phyloP scores from a whole-genome alignment of 2,113 vertebrate species.

The Phycodurus eques region DNA sequence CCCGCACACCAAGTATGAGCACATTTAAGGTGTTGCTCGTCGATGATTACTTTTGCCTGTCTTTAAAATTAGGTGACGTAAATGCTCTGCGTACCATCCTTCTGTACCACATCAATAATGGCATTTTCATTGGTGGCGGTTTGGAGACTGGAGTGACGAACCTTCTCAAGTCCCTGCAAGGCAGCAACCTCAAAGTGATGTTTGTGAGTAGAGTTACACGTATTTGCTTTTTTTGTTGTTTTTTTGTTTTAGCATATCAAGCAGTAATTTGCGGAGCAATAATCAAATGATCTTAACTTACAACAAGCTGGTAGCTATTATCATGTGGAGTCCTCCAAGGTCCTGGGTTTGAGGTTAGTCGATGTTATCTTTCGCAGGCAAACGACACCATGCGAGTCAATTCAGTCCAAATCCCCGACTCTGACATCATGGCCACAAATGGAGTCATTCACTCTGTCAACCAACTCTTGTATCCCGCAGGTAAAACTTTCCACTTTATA shows the following conservation, averaged over 20 bases:
- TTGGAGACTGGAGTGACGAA: conserved; percentile 92
- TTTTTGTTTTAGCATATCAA: background rate
- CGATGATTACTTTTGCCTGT: background rate
- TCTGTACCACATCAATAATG: conserved; percentile 87
- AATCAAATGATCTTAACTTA: background rate
- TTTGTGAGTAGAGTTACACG: conserved; percentile 73
- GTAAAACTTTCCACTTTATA: conserved; percentile 55
- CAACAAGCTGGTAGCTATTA: background rate
- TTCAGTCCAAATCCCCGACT: conserved; percentile 77
- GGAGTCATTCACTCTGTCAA: conserved; percentile 89
- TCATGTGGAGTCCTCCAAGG: background rate
- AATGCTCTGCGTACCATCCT: conserved; percentile 89
- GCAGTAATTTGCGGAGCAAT: background rate
- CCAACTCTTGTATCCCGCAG: conserved; percentile 88
- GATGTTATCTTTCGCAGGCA: conserved; percentile 66
- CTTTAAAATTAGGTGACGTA: conserved; percentile 74
- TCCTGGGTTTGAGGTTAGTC: background rate
- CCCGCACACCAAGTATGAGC: background rate
- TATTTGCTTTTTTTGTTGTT: background rate
- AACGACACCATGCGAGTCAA: conserved; percentile 85
- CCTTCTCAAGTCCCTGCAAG: conserved; percentile 88
- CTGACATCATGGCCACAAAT: conserved; percentile 91
- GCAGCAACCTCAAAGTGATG: conserved; percentile 85
- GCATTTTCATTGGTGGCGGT: conserved; percentile 87
- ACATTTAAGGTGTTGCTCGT: rapidly evolving